These are phyloP conservation scores for Dolichotis patagonum DNA, from an alignment of 2,113 vertebrate species.

Conservation along the genomic window DNA sequence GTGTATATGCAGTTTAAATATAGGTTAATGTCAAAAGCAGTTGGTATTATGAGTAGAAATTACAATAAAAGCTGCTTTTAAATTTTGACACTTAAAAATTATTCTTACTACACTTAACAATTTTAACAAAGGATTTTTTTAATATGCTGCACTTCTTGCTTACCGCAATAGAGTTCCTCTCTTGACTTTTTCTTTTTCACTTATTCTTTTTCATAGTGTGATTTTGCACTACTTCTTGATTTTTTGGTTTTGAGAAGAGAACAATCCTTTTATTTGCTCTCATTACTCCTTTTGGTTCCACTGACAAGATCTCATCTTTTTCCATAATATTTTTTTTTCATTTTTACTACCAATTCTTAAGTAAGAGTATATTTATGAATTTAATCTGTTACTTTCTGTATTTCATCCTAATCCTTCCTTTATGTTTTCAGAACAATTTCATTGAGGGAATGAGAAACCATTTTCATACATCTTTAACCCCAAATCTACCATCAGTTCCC, in stretches of 20 bases:
- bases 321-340: not conserved
- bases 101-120: not conserved
- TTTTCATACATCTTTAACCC: not conserved
- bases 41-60: constrained; percentile 33
- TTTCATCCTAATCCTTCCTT: not conserved
- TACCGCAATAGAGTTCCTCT: not conserved
- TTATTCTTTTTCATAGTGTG: not conserved
- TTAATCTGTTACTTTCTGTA: not conserved
- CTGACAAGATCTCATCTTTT: not conserved
- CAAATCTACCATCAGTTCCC: no score
- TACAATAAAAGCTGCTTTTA: constrained; percentile 21
- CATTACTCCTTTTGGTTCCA: not conserved
- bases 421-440: not conserved
- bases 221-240: not conserved
- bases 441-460: not conserved
- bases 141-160: not conserved
- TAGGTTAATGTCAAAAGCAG: not conserved
- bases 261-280: not conserved
- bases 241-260: not conserved
- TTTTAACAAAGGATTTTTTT: constrained; percentile 53
- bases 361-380: not conserved
- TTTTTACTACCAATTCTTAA: not conserved
- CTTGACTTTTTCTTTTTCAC: no score
- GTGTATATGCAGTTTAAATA: not conserved
- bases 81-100: constrained; percentile 48